A percentile compares a stretch with the other conserved stretches of the same genome.
Evolutionary conservation across 1,140 invertebrate genomes (phyloP).

Genomic region (Anadara kagoshimensis): DNA sequence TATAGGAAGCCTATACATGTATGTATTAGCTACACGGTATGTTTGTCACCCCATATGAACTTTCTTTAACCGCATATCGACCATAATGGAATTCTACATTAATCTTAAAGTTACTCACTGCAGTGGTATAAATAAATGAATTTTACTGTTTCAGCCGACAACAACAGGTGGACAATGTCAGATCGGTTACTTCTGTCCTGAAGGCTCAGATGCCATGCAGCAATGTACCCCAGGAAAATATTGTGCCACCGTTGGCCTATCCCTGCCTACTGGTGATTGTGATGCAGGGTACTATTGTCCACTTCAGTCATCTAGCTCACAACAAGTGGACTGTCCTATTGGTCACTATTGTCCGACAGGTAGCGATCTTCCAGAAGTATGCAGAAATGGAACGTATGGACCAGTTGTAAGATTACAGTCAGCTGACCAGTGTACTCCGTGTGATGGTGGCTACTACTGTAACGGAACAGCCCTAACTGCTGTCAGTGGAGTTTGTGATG

Average conservation of each 20-base stretch:
- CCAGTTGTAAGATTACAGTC: conserved; percentile 42
- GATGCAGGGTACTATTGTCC: conserved; percentile 68
- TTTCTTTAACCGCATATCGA: background rate
- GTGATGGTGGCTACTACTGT: conserved; percentile 68
- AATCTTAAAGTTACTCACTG: background rate
- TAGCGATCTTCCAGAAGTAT: conserved; percentile 60
- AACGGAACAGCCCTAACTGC: conserved; percentile 64
- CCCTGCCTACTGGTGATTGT: conserved; percentile 55
- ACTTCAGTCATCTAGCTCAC: conserved; percentile 47
- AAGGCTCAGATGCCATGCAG: conserved; percentile 52
- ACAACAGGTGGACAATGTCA: conserved; percentile 63
- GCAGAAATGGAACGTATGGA: conserved; percentile 67
- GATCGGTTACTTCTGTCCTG: conserved; percentile 65
- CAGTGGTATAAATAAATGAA: background rate
- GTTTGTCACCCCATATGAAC: too few relatives aligned
- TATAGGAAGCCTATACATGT: too few relatives aligned
- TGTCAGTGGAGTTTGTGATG: conserved; percentile 58
- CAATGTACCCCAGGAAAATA: conserved; percentile 67
- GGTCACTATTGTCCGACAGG: conserved; percentile 66
- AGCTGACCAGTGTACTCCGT: conserved; percentile 58
- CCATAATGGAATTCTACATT: background rate
- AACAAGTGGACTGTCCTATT: conserved; percentile 59
- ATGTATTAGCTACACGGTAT: too few relatives aligned
- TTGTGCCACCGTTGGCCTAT: conserved; percentile 59
- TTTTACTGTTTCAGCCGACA: conserved; percentile 43